phyloP scores from a whole-genome alignment of 64 coral and sea anemone species.

The Montipora capricornis region DNA sequence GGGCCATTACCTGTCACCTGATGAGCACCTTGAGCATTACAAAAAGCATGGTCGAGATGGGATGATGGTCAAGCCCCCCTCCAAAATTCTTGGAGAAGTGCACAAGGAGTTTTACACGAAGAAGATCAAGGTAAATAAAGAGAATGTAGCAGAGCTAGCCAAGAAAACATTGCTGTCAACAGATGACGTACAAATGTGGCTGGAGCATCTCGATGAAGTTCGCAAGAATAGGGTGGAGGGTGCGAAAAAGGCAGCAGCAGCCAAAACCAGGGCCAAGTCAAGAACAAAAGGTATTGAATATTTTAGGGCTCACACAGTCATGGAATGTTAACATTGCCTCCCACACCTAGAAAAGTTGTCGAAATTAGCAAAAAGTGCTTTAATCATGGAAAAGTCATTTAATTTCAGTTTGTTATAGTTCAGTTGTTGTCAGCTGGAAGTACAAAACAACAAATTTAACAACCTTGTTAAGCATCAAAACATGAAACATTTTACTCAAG shows the following conservation, averaged over 20 bases:
- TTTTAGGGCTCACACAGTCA: constrained; percentile 2
- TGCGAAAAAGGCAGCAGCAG: constrained; percentile 50
- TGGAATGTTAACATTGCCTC: background rate
- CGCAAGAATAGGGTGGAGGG: constrained; percentile 35
- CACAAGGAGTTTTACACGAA: constrained; percentile 18
- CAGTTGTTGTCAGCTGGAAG: too few relatives aligned
- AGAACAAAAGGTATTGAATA: constrained; percentile 47
- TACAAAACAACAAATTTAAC: too few relatives aligned
- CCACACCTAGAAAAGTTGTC: constrained; percentile 2
- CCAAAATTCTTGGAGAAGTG: constrained; percentile 49
- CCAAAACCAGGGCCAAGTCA: constrained; percentile 42
- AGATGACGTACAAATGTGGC: constrained; percentile 70
- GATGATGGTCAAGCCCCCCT: constrained; percentile 23
- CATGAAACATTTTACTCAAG: too few relatives aligned
- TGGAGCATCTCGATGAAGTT: constrained; percentile 69
- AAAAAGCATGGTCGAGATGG: constrained; percentile 19
- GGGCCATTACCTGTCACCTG: constrained; percentile 38
- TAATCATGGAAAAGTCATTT: too few relatives aligned
- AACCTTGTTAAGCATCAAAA: too few relatives aligned
- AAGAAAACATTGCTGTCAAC: constrained; percentile 66
- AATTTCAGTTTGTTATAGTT: too few relatives aligned
- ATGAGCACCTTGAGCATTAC: background rate
- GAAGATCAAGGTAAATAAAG: background rate
- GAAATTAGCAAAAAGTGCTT: too few relatives aligned
- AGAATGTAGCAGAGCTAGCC: constrained; percentile 26